These are phyloP conservation scores for Okapia johnstoni DNA, from an alignment of 2,113 vertebrate genomes.

Conservation along the genomic window DNA sequence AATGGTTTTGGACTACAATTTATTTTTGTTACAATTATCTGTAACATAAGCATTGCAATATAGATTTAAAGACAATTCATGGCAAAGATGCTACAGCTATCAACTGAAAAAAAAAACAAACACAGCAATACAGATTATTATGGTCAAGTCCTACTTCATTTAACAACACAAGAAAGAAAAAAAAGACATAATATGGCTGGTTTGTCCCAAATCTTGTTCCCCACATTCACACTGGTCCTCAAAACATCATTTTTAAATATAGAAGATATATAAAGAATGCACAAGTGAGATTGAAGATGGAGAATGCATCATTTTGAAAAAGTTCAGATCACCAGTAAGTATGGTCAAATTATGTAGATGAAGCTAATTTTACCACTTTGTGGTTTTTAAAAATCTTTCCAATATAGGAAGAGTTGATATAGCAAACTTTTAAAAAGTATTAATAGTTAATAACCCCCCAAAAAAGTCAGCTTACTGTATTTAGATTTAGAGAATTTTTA, in stretches of 20 bases:
- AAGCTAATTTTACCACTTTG: not conserved
- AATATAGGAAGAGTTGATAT: not conserved
- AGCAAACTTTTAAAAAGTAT: not conserved
- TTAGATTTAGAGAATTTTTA: not conserved
- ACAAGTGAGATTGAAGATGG: not conserved
- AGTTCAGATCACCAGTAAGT: not conserved
- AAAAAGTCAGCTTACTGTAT: not conserved
- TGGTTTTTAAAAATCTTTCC: not conserved
- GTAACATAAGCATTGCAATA: not conserved
- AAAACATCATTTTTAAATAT: not conserved
- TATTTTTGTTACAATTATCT: not conserved
- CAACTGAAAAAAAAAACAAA: not conserved
- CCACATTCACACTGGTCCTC: not conserved
- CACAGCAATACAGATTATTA: not conserved
- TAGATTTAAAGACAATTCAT: not conserved
- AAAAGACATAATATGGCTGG: not conserved
- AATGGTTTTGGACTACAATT: not conserved
- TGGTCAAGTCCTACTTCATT: not conserved
- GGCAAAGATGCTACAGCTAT: not conserved
- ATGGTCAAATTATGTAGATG: not conserved
- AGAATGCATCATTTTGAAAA: not conserved
- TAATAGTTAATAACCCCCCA: not conserved
- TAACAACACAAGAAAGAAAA: not conserved
- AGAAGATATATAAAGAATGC: not conserved
- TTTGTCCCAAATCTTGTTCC: not conserved